Percentiles rank a stretch among this genome's conserved stretches.
Evolutionary conservation across 2,797 vertebrate genomes (phyloP).

Genomic region (Vireo griseus): DNA sequence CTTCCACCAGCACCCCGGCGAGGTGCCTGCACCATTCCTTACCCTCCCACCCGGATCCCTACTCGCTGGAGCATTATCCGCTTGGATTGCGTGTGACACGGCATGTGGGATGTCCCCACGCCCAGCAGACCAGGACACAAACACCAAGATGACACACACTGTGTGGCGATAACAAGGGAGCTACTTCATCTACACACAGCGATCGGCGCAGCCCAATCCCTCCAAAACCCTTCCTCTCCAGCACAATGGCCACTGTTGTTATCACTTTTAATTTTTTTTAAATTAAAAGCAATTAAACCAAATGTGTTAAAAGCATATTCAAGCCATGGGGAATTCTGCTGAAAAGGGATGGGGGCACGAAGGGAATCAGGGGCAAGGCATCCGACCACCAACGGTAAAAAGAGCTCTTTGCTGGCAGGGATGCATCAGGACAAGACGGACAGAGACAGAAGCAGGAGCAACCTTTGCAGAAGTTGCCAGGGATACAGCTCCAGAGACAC

Average conservation of each 20-base stretch:
- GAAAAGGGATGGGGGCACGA: neutral
- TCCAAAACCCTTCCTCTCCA: neutral
- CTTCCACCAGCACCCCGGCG: accelerated
- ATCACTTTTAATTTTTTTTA: neutral
- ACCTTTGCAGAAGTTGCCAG: neutral
- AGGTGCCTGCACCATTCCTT: neutral
- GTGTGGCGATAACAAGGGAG: accelerated
- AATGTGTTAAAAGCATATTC: neutral
- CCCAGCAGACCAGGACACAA: neutral
- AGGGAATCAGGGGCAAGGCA: neutral
- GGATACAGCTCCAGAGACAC: neutral
- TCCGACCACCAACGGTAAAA: neutral
- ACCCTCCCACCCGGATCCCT: neutral
- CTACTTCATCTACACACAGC: neutral
- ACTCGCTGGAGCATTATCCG: accelerated
- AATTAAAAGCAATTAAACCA: neutral
- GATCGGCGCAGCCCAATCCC: neutral
- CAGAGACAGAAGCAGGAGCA: neutral
- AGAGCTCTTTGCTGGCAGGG: neutral
- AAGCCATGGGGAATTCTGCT: neutral
- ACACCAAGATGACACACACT: neutral
- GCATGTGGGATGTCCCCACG: neutral
- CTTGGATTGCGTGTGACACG: accelerated
- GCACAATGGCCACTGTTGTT: accelerated
- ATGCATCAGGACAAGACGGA: neutral